Evolutionary conservation across 2,113 vertebrate genomes (phyloP).

Genomic region (Rhabdomys dilectus): DNA sequence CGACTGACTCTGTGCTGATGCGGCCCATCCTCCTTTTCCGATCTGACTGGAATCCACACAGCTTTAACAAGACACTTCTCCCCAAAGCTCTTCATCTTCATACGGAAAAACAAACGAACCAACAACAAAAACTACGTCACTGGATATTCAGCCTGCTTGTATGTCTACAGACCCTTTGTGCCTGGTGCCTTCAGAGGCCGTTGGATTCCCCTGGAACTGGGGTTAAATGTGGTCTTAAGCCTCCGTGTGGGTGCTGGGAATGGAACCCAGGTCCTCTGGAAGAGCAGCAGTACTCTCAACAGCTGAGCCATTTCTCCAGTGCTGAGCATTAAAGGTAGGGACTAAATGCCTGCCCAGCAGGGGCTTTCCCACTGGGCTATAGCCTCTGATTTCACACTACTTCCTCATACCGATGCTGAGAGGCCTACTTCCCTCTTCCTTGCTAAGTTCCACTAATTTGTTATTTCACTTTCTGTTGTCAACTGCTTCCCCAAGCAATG

Average conservation of each 20-base stretch:
- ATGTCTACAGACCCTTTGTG: neutral
- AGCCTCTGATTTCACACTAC: neutral
- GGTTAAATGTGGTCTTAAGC: neutral
- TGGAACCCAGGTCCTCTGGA: neutral
- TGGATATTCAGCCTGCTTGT: neutral
- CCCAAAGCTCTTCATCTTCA: neutral
- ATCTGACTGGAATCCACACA: neutral
- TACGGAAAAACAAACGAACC: neutral
- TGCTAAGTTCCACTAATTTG: neutral
- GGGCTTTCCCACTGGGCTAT: neutral
- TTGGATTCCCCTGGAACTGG: neutral
- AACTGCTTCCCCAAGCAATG: neutral
- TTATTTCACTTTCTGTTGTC: neutral
- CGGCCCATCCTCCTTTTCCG: neutral
- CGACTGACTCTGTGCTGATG: neutral
- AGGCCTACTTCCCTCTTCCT: neutral
- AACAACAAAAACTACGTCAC: neutral
- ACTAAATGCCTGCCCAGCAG: neutral
- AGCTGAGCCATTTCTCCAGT: neutral
- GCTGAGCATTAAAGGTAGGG: neutral
- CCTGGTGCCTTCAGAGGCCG: neutral
- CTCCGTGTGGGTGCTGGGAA: neutral
- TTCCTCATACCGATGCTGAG: neutral
- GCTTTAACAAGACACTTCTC: neutral
- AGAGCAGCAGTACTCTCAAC: neutral